Percentiles rank a stretch among this genome's conserved stretches.
These are phyloP conservation scores for Nymphalis urticae DNA, from an alignment of 2,888 invertebrate genomes.

Conservation along the genomic window DNA sequence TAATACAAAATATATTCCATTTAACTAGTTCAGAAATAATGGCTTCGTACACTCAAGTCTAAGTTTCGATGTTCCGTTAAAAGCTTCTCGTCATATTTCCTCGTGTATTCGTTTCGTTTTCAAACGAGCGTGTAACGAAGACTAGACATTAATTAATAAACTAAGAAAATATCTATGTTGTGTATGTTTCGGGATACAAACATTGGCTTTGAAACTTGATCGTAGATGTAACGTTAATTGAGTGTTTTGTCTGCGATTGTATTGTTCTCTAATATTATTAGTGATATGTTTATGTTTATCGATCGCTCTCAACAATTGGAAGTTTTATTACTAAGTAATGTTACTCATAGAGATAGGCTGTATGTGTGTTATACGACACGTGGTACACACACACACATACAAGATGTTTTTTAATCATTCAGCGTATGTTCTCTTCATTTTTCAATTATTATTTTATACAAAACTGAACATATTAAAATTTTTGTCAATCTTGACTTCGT, in stretches of 20 bases:
- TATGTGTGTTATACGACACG: background rate
- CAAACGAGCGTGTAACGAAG: background rate
- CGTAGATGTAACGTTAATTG: too few species aligned
- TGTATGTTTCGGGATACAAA: background rate
- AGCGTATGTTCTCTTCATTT: too few species aligned
- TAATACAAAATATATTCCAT: background rate
- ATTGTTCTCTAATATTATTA: background rate
- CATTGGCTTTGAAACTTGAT: background rate
- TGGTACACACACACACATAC: background rate
- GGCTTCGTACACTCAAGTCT: background rate
- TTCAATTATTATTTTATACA: too few species aligned
- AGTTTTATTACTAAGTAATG: too few species aligned
- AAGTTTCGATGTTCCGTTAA: conserved; percentile 3
- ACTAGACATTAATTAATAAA: conserved; percentile 8
- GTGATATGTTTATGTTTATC: too few species aligned
- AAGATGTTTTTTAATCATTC: too few species aligned
- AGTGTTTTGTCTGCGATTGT: background rate
- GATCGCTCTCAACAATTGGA: too few species aligned
- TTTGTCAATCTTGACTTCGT: too few species aligned
- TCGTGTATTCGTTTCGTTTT: conserved; percentile 2
- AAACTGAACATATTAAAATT: too few species aligned
- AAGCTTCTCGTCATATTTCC: conserved; percentile 12
- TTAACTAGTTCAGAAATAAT: conserved; percentile 7
- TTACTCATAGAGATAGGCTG: too few species aligned
- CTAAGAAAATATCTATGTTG: conserved; percentile 1